Evolutionary conservation across 2,113 vertebrate genomes (phyloP).

Genomic region (Gasterosteus nipponicus): DNA sequence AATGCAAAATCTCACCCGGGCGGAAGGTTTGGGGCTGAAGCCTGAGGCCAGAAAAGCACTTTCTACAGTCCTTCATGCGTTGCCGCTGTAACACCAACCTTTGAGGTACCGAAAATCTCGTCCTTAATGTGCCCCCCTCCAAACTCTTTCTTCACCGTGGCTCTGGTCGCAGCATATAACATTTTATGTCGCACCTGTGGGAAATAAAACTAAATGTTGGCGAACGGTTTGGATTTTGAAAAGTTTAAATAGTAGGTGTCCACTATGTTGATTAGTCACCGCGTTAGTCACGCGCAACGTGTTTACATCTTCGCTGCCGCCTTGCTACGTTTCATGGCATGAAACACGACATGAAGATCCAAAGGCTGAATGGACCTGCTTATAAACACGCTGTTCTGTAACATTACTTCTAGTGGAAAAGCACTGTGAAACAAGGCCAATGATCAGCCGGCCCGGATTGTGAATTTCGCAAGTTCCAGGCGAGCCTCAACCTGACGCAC

Average conservation of each 20-base stretch:
- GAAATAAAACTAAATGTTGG: conserved; percentile 1
- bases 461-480: conserved; percentile 50
- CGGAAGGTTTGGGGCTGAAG: not conserved
- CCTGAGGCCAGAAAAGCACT: not conserved
- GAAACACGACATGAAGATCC: not conserved
- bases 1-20: no score
- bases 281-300: not conserved
- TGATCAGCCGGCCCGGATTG: not conserved
- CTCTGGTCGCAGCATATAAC: conserved; percentile 96
- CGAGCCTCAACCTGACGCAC: conserved; percentile 70
- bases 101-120: conserved; percentile 92
- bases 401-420: not conserved
- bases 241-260: not conserved
- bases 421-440: not conserved
- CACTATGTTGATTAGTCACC: not conserved
- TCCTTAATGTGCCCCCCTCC: conserved; percentile 96
- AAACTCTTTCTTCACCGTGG: conserved; percentile 97
- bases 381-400: not conserved
- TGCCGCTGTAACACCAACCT: conserved; percentile 77
- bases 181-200: conserved; percentile 95
- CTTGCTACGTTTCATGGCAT: not conserved
- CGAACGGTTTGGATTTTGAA: not conserved
- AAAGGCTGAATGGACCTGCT: no score
- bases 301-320: not conserved
- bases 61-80: not conserved